Percentiles rank a stretch among this genome's conserved stretches.
These are phyloP conservation scores for Sula dactylatra DNA, from an alignment of 2,113 vertebrate species.

Conservation along the genomic window DNA sequence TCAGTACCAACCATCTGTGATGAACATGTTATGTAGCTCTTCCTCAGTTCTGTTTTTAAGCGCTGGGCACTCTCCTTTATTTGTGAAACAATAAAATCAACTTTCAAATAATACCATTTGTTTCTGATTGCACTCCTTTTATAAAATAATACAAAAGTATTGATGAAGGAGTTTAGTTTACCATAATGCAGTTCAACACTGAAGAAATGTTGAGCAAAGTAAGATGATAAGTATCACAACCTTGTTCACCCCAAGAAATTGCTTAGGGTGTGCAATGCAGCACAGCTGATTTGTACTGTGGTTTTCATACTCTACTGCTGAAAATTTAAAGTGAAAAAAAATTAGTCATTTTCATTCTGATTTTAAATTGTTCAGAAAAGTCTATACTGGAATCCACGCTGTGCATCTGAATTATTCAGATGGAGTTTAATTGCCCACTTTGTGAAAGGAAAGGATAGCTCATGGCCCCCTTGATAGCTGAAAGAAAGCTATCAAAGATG, in stretches of 20 bases:
- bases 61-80: no score
- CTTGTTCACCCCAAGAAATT: not conserved
- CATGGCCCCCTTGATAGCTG: not conserved
- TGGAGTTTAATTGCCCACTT: not conserved
- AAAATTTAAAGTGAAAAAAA: not conserved
- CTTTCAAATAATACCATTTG: not conserved
- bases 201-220: not conserved
- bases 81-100: not conserved
- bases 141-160: not conserved
- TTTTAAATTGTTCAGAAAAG: not conserved
- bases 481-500: not conserved
- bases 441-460: not conserved
- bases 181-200: not conserved
- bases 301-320: not conserved
- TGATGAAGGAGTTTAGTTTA: not conserved
- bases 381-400: not conserved
- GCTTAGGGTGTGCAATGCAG: accelerated
- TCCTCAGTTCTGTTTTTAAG: not conserved
- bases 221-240: not conserved
- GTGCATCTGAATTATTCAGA: not conserved
- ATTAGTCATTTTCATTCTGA: not conserved
- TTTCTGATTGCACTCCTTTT: not conserved
- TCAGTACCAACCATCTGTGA: not conserved
- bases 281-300: not conserved
- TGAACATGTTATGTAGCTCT: not conserved